A percentile compares a stretch with the other conserved stretches of the same genome.
phyloP scores from a whole-genome alignment of 1,140 invertebrate species.

The Drosophila ficusphila region DNA sequence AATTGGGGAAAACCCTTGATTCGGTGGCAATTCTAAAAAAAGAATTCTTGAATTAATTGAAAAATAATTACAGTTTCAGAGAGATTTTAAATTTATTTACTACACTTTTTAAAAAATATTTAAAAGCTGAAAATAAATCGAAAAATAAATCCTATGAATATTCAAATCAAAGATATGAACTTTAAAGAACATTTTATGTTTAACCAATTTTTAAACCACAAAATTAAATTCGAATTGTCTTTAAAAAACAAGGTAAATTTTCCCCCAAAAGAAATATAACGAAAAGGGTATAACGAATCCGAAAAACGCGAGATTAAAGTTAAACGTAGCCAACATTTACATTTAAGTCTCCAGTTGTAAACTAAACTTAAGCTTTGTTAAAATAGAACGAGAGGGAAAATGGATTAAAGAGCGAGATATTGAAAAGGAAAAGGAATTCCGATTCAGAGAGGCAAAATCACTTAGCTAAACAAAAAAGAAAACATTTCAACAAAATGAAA shows the following conservation, averaged over 20 bases:
- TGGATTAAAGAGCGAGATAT: not conserved
- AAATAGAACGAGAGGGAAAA: conserved; percentile 10
- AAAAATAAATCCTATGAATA: not conserved
- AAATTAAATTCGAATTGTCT: not conserved
- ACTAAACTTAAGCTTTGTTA: conserved; percentile 67
- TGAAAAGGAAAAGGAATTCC: not conserved
- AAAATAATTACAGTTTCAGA: not conserved
- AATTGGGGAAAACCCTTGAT: not conserved
- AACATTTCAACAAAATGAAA: conserved; percentile 24
- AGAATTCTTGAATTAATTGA: too few species aligned
- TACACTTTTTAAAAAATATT: too few species aligned
- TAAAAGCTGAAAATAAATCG: too few species aligned
- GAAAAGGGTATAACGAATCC: conserved; percentile 17
- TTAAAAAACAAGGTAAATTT: not conserved
- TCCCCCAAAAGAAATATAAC: not conserved
- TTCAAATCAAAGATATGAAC: not conserved
- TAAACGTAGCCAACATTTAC: conserved; percentile 76
- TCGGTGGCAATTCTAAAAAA: not conserved
- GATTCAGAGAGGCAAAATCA: conserved; percentile 13
- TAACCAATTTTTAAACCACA: not conserved
- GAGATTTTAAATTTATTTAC: not conserved
- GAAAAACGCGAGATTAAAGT: conserved; percentile 75
- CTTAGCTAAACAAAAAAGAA: conserved; percentile 27
- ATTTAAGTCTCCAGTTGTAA: conserved; percentile 68
- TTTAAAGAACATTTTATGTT: not conserved